phyloP scores from a whole-genome alignment of 2,797 vertebrate species.

The Antennarius maculatus region DNA sequence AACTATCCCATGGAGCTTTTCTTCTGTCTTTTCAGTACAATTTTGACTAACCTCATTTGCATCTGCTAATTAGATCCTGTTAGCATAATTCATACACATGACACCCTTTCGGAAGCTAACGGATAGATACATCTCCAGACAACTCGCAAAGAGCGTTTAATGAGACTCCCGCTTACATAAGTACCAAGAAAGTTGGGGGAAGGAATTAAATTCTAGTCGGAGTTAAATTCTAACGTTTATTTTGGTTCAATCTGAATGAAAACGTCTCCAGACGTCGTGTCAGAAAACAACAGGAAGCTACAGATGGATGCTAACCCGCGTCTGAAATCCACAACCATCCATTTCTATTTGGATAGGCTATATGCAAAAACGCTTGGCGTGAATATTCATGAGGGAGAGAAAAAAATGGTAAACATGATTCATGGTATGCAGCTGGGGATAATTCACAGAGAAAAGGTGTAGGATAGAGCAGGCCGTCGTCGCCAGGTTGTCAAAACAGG shows the following conservation, averaged over 20 bases:
- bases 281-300: conserved; percentile 37
- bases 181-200: conserved; percentile 56
- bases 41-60: conserved; percentile 89
- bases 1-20: conserved; percentile 88
- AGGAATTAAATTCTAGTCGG: conserved; percentile 43
- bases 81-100: conserved; percentile 91
- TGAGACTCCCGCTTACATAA: conserved; percentile 76
- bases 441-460: conserved; percentile 63
- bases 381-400: conserved; percentile 70
- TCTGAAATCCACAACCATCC: conserved; percentile 33
- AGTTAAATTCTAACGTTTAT: too few species aligned
- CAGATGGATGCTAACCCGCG: conserved; percentile 64
- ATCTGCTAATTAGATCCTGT: conserved; percentile 90
- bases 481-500: conserved; percentile 56
- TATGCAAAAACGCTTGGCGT: conserved; percentile 69
- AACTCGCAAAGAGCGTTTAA: conserved; percentile 83
- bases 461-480: conserved; percentile 50
- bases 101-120: conserved; percentile 88
- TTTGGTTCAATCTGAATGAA: not conserved
- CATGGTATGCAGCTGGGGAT: conserved; percentile 74
- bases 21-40: conserved; percentile 84
- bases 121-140: conserved; percentile 89
- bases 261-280: not conserved
- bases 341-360: conserved; percentile 52
- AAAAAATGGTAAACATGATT: conserved; percentile 71